Evolutionary conservation across 2,113 vertebrate species (phyloP).

Genomic region (Apteryx mantelli): DNA sequence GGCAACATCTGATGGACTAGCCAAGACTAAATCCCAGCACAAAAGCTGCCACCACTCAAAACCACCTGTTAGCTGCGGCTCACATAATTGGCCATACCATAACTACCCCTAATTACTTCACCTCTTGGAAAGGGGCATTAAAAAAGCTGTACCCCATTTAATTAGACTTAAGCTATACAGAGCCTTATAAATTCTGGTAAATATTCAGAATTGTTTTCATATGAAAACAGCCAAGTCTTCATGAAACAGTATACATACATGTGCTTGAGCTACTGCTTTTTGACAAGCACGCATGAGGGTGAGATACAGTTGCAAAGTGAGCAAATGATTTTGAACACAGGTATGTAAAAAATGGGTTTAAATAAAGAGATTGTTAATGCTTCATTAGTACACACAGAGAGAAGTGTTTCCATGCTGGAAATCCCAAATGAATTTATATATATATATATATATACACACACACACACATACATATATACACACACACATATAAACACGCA

Average conservation of each 20-base stretch:
- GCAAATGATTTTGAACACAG: not conserved
- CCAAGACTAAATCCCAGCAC: not conserved
- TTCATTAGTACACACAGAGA: not conserved
- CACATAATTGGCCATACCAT: not conserved
- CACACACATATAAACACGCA: too few species aligned
- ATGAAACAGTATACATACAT: not conserved
- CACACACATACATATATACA: too few species aligned
- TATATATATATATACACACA: too few species aligned
- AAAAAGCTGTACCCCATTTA: not conserved
- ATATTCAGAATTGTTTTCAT: not conserved
- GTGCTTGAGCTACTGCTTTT: not conserved
- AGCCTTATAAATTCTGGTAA: not conserved
- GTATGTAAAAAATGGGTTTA: not conserved
- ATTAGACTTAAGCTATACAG: not conserved
- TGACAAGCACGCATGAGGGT: not conserved
- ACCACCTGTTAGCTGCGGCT: not conserved
- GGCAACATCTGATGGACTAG: not conserved
- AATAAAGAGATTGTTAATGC: not conserved
- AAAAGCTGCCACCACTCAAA: not conserved
- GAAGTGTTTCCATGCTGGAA: not conserved
- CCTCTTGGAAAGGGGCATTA: not conserved
- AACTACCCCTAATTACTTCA: not conserved
- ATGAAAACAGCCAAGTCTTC: not conserved
- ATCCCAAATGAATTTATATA: not conserved
- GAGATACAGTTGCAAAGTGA: not conserved